Conservation (phyloP, 2,888 invertebrate genomes). For the Eilema sororculum region DNA sequence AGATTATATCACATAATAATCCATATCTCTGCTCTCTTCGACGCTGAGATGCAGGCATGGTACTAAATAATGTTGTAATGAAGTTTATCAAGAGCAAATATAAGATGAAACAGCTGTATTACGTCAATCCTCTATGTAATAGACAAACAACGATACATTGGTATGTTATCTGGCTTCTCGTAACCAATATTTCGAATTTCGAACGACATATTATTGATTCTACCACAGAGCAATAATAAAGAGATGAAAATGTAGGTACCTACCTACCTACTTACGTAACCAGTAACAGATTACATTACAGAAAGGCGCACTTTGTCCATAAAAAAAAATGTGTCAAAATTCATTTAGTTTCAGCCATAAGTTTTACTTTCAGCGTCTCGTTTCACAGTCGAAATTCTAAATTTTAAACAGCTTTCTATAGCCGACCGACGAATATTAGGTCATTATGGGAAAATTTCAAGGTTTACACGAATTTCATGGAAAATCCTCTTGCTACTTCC, state of each 20-base stretch:
- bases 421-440: too few species aligned
- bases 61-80: neutral
- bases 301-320: too few species aligned
- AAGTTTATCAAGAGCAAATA: slow-evolving; percentile 23
- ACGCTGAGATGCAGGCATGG: neutral
- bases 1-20: neutral
- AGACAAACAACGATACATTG: slow-evolving; percentile 15
- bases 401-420: too few species aligned
- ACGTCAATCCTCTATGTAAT: slow-evolving; percentile 35
- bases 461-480: too few species aligned
- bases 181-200: neutral
- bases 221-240: neutral
- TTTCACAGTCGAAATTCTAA: too few species aligned
- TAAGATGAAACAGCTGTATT: slow-evolving; percentile 47
- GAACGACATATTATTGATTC: neutral
- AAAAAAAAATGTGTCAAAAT: too few species aligned
- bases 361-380: too few species aligned
- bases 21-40: neutral
- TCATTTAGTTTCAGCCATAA: too few species aligned
- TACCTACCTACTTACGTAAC: neutral
- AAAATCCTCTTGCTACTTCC: too few species aligned
- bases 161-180: slow-evolving; percentile 9
- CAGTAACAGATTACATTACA: too few species aligned
- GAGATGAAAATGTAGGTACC: neutral
- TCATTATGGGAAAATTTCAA: too few species aligned